Evolutionary conservation across 1,140 invertebrate species (phyloP).

Genomic region (Mylabris phalerata): DNA sequence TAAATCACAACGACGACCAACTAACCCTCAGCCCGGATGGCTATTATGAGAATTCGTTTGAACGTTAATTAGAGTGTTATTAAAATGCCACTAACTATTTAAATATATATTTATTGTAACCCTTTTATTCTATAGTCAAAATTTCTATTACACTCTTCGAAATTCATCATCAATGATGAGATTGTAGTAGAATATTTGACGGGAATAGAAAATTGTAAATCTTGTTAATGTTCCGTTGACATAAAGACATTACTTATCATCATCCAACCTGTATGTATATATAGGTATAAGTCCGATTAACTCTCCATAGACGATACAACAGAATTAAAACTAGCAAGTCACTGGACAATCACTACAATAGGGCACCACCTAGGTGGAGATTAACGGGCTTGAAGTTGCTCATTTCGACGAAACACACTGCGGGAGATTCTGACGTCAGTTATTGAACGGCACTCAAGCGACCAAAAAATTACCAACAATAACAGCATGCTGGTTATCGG

Average conservation of each 20-base stretch:
- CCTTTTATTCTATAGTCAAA: no score
- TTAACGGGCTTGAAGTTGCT: constrained; percentile 26
- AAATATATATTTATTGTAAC: no score
- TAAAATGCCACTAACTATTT: no score
- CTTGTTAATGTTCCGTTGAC: background rate
- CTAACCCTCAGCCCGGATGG: background rate
- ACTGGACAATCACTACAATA: constrained; percentile 28
- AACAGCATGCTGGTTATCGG: constrained; percentile 33
- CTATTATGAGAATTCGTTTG: no score
- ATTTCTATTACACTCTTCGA: no score
- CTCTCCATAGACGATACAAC: constrained; percentile 11
- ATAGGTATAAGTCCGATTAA: constrained; percentile 7
- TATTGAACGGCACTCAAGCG: constrained; percentile 30
- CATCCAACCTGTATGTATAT: no score
- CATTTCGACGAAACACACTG: constrained; percentile 24
- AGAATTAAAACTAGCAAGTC: constrained; percentile 23
- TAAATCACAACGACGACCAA: background rate
- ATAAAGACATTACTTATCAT: no score
- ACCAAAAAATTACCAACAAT: constrained; percentile 36
- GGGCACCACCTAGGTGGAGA: constrained; percentile 30
- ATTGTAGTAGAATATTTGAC: no score
- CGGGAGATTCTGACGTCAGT: constrained; percentile 26
- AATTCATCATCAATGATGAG: no score
- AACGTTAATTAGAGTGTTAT: no score
- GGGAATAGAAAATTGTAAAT: no score